These are phyloP conservation scores for Neomonachus schauinslandi DNA, from an alignment of 2,113 vertebrate genomes.

Conservation along the genomic window DNA sequence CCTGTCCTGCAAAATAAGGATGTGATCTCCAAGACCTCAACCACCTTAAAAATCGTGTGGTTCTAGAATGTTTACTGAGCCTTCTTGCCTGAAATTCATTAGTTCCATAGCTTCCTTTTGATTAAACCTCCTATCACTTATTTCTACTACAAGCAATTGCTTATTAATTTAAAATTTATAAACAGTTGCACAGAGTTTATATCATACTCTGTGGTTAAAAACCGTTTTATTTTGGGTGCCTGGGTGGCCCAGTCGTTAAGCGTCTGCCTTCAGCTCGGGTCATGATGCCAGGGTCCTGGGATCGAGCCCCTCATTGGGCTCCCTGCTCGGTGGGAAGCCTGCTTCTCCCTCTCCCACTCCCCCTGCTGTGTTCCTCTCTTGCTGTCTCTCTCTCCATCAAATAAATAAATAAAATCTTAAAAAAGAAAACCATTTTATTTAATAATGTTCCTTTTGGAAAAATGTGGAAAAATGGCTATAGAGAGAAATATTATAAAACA, in stretches of 20 bases:
- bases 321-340: too few relatives aligned
- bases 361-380: too few relatives aligned
- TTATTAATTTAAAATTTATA: conserved; percentile 8
- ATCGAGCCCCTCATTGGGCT: too few relatives aligned
- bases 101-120: not conserved
- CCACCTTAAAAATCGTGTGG: not conserved
- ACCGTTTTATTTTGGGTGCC: not conserved
- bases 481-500: not conserved
- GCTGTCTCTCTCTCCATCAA: too few relatives aligned
- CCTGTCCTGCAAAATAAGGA: not conserved
- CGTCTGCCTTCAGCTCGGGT: too few relatives aligned
- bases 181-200: not conserved
- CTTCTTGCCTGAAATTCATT: not conserved
- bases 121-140: not conserved
- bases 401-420: too few relatives aligned
- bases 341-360: too few relatives aligned
- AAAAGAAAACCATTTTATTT: not conserved
- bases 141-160: not conserved
- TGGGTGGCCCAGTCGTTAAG: too few relatives aligned
- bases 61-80: not conserved
- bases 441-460: conserved; percentile 5
- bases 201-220: not conserved
- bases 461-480: not conserved
- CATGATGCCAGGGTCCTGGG: too few relatives aligned
- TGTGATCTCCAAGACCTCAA: not conserved